Evolutionary conservation across 2,888 invertebrate genomes (phyloP), one percentile per base, ranked within the genome.

Genomic region (Patella depressa): DNA sequence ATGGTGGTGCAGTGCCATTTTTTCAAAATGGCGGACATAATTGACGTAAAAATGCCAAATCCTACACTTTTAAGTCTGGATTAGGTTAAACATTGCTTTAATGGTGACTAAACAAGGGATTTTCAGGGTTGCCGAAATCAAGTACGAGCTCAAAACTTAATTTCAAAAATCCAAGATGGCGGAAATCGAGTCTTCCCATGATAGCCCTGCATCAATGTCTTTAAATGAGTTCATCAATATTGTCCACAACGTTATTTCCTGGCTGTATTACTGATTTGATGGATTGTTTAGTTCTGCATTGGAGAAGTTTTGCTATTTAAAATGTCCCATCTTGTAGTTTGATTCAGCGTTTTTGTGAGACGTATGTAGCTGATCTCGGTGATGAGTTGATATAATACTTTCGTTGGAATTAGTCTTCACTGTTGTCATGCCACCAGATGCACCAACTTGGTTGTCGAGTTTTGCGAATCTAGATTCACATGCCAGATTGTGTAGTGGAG

Each of bases 371-470:
- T 5, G 59, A 59, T 59, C 19, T 59, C 59, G 59, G 59, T 59
- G 59, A 59, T 59, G 19, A 59, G 65, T 65, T 65, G 65, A 65
- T 19, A 65, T 65, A 19, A 65, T 65, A 12, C 65, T 65, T 65
- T 65, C 24, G 19, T 65, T 7, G 2, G 65, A 65, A 65, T 65
- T 19, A 3, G 65, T 65, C 65, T 65, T 65, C 65, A 65, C 65
- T 65, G 19, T 65, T 9, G 65, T 65, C 24, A 65, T 65, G 65
- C 65, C 65, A 65, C 24, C 65, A 65, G 65, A 65, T 12, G 65
- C 24, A 12, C 11, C 65, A 65, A 65, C 65, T 65, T 65, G 65
- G 65, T 65, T 65, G 9, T 65, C 19, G 65, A 65, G n/a, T 65
- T 65, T 65, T 0, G 65, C 24, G 24, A 24, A 65, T 65, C 65